phyloP scores from a whole-genome alignment of 2,888 invertebrate genomes.

The Sinopyrophorus schimmeli region DNA sequence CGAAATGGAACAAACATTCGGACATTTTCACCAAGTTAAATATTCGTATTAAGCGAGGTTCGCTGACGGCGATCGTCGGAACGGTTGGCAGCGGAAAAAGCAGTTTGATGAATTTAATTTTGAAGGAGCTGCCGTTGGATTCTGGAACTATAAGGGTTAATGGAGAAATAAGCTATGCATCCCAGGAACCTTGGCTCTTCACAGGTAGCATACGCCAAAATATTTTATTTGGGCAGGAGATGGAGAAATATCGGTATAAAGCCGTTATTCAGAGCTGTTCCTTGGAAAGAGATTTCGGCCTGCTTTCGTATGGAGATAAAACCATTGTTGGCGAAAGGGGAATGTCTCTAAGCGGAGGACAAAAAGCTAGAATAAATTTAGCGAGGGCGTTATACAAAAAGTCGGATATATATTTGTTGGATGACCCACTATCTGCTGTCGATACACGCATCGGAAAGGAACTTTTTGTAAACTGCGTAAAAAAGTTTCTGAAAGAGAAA shows the following conservation, averaged over 20 bases:
- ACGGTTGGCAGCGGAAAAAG: slow-evolving; percentile 68
- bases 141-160: slow-evolving; percentile 67
- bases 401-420: slow-evolving; percentile 81
- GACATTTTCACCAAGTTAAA: background rate
- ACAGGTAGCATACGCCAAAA: slow-evolving; percentile 86
- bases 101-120: slow-evolving; percentile 58
- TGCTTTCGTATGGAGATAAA: slow-evolving; percentile 76
- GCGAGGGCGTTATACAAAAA: slow-evolving; percentile 83
- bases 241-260: slow-evolving; percentile 67
- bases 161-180: slow-evolving; percentile 74
- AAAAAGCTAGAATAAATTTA: slow-evolving; percentile 83
- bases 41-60: background rate
- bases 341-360: slow-evolving; percentile 74
- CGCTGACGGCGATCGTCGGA: slow-evolving; percentile 57
- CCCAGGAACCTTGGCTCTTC: slow-evolving; percentile 85
- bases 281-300: slow-evolving; percentile 69
- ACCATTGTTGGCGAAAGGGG: slow-evolving; percentile 78
- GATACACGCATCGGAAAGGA: slow-evolving; percentile 86
- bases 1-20: background rate
- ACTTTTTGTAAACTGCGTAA: slow-evolving; percentile 79
- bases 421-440: slow-evolving; percentile 88
- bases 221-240: slow-evolving; percentile 81
- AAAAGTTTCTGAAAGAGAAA: slow-evolving; percentile 63
- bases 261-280: slow-evolving; percentile 71
- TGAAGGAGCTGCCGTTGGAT: slow-evolving; percentile 71